A percentile compares a stretch with the other conserved stretches of the same genome.
Conservation (phyloP, 2,888 invertebrate genomes). For the Strigamia crassipes region DNA sequence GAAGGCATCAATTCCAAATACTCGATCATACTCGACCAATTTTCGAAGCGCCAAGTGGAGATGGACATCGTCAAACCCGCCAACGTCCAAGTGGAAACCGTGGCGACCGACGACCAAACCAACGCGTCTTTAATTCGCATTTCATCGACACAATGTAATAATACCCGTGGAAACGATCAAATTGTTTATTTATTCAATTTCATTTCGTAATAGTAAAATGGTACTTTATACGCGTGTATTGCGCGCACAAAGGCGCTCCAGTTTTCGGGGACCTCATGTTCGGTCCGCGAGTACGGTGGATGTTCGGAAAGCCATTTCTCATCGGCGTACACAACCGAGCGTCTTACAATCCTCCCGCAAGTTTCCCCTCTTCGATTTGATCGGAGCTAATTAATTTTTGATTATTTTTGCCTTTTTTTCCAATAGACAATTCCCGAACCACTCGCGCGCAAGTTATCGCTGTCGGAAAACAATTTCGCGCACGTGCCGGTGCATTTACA, state of each 20-base stretch:
- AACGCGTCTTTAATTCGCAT: slow-evolving; percentile 46
- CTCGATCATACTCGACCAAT: background rate
- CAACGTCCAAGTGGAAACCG: slow-evolving; percentile 56
- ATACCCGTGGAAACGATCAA: background rate
- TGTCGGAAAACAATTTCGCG: background rate
- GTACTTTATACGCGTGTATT: slow-evolving; percentile 58
- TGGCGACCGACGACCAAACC: slow-evolving; percentile 50
- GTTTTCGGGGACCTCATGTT: slow-evolving; percentile 60
- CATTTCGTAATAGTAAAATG: slow-evolving; percentile 51
- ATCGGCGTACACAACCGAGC: slow-evolving; percentile 56
- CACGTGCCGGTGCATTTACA: slow-evolving; percentile 41
- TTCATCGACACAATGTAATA: slow-evolving; percentile 27
- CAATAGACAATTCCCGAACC: background rate
- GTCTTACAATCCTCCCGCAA: slow-evolving; percentile 50
- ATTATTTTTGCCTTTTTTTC: background rate
- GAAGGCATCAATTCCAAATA: background rate
- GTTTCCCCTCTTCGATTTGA: background rate
- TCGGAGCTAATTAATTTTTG: background rate
- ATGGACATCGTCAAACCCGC: slow-evolving; percentile 52
- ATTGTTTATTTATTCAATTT: background rate
- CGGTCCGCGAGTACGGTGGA: slow-evolving; percentile 56
- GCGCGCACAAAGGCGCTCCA: slow-evolving; percentile 58
- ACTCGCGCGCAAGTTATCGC: background rate
- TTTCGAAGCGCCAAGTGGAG: background rate
- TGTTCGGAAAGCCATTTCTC: slow-evolving; percentile 56